These are phyloP conservation scores for Apus apus DNA, from an alignment of 2,113 vertebrate species.

Conservation along the genomic window DNA sequence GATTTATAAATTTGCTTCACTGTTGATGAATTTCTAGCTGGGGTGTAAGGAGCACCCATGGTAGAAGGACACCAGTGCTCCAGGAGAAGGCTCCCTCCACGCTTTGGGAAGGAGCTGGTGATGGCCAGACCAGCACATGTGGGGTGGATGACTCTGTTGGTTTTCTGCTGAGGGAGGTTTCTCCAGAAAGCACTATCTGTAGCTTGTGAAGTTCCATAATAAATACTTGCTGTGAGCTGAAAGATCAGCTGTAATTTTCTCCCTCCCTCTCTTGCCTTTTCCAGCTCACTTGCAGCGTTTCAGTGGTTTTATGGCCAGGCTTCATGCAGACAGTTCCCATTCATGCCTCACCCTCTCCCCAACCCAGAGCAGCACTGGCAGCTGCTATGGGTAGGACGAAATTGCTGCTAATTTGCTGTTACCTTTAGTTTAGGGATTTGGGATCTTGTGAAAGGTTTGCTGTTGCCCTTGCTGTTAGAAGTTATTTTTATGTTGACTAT, in stretches of 20 bases:
- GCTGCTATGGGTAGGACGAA: neutral
- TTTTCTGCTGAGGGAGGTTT: neutral
- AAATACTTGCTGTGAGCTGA: neutral
- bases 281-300: neutral
- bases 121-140: rapidly evolving
- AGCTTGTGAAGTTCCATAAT: neutral
- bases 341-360: neutral
- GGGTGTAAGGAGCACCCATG: too few species aligned
- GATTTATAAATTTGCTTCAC: neutral
- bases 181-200: neutral
- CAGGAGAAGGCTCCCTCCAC: rapidly evolving
- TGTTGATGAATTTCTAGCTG: neutral
- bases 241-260: neutral
- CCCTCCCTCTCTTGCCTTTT: neutral
- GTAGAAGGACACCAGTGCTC: rapidly evolving
- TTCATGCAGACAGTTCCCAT: neutral
- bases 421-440: neutral
- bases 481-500: neutral
- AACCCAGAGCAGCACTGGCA: neutral
- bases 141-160: rapidly evolving
- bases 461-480: neutral
- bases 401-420: neutral
- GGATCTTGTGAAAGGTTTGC: neutral
- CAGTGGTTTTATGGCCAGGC: neutral
- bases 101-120: neutral